Evolutionary conservation across 1,140 invertebrate species (phyloP), one percentile per base, ranked within the genome.

Genomic region (Lepidotrigona ventralis): DNA sequence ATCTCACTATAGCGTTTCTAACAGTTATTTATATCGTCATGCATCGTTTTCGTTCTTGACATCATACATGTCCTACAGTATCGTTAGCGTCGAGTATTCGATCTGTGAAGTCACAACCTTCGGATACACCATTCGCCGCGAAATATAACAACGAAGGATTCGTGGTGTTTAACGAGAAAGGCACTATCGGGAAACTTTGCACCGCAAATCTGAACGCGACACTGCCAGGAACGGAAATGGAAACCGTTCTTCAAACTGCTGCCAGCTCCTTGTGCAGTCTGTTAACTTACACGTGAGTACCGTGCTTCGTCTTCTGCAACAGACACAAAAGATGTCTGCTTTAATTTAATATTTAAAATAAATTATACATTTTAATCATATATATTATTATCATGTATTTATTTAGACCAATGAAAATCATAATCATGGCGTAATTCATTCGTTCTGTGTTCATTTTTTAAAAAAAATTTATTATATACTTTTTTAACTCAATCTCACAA

Each of bases 111-210:
- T 94, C 95, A 78, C 94, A 95, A 63, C 94, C 95, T 23, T 92
- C 94, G 74, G 93, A 95, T 86, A 96, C 95, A 0, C 96, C 96
- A 1, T 95, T 97, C 87, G 94, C 96, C 39, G 93, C 95, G 1
- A 95, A 96, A 80, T 97, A 97, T 82, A 95, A 95, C 81, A 95
- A 95, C 66, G 96, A 96, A 85, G 98, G 98, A 8, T 98, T 96
- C 92, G 97, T 97, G 1, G 95, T 97, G 76, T 98, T 97, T 94
- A 97, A 97, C 78, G 97, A 98, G 92, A 97, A 97, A 89, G 97
- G 97, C 15, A 95, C 95, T n/a, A 93, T 95, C 29, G 97, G 97
- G 56, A 98, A 98, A 93, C 93, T 98, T 33, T 98, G 97, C 88
- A 96, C 96, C 51, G 97, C 97, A 78, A 96, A 96, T 86, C 94